Evolutionary conservation across 2,797 vertebrate species (phyloP).

Genomic region (Diplodus sargus): DNA sequence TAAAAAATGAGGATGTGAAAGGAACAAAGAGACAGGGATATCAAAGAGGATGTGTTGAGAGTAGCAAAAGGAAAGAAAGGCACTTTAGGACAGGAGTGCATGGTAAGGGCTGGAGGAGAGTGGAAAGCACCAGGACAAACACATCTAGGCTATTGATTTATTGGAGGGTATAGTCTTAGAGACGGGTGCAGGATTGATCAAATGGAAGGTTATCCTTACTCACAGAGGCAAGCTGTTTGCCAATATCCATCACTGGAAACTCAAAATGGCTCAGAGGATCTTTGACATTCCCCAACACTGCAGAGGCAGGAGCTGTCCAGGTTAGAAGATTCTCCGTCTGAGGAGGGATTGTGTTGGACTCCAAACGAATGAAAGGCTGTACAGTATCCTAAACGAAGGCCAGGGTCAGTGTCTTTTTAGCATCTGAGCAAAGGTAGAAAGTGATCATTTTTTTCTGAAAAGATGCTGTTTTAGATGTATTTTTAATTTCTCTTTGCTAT

Average conservation of each 20-base stretch:
- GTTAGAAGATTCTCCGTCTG: slow-evolving; percentile 32
- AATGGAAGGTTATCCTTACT: slow-evolving; percentile 87
- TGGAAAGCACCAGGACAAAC: slow-evolving; percentile 80
- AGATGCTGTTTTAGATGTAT: neutral
- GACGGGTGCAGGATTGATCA: slow-evolving; percentile 85
- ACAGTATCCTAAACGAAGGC: slow-evolving; percentile 21
- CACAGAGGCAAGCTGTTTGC: slow-evolving; percentile 87
- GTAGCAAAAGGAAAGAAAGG: slow-evolving; percentile 43
- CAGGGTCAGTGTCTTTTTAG: neutral
- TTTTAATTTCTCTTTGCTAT: neutral
- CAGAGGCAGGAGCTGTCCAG: slow-evolving; percentile 46
- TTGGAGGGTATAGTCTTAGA: slow-evolving; percentile 82
- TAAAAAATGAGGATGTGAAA: slow-evolving; percentile 48
- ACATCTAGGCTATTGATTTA: slow-evolving; percentile 85
- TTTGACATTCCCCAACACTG: slow-evolving; percentile 74
- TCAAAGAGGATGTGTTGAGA: slow-evolving; percentile 43
- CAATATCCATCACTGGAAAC: slow-evolving; percentile 85
- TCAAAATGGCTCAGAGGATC: slow-evolving; percentile 80
- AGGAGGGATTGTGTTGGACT: slow-evolving; percentile 26
- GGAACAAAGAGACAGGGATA: slow-evolving; percentile 54
- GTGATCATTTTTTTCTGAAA: neutral
- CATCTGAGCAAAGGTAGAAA: neutral
- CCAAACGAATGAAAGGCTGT: neutral
- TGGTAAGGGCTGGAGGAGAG: slow-evolving; percentile 65
- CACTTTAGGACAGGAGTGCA: slow-evolving; percentile 35